Base-by-base conservation (phyloP, 2,888 invertebrate genomes). In the Hemicrepidius hirtus region DNA sequence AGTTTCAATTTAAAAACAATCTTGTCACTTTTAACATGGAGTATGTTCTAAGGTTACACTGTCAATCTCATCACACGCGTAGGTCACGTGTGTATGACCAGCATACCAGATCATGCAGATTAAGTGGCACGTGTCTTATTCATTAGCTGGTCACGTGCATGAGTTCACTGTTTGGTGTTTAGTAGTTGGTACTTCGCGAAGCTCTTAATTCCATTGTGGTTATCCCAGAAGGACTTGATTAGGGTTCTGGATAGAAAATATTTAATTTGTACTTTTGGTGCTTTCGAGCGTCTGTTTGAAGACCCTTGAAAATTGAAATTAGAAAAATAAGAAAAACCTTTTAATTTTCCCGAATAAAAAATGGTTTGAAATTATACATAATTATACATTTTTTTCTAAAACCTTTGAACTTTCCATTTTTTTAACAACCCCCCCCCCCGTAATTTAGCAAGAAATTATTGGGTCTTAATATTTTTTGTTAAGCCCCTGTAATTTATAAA, bases 61-160 rank as follows among this genome's bases (percentile, higher is more conserved):
- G 68, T 72, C 72, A 68, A 72, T 72, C 49, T 57, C 6, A 4
- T 24, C 24, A 37, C 68, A 59, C 69, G 55, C 55, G 68, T 44
- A 18, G 24, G 71, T 70, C 71, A 67, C 72, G 68, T 70, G 71
- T 75, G 37, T 53, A 49, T 57, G 73, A 68, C 57, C 63, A 66
- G 71, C 73, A 73, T 68, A 75, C 66, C 73, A 76, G 74, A 76
- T 76, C 73, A 75, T 60, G 72, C 75, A 77, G 77, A 77, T 77
- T 77, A 77, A 68, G 7, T 35, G 73, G 12, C 77, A 77, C 77
- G 77, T 75, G 77, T 67, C 75, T 49, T 69, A 71, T 76, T 77
- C 77, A 77, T 77, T 77, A 77, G 74, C 68, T 35, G 16, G 76
- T 70, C 76, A 75, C 76, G 76, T 76, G 76, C 35, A 53, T 3